Conservation (phyloP, 2,113 vertebrate genomes). For the Helogale parvula region DNA sequence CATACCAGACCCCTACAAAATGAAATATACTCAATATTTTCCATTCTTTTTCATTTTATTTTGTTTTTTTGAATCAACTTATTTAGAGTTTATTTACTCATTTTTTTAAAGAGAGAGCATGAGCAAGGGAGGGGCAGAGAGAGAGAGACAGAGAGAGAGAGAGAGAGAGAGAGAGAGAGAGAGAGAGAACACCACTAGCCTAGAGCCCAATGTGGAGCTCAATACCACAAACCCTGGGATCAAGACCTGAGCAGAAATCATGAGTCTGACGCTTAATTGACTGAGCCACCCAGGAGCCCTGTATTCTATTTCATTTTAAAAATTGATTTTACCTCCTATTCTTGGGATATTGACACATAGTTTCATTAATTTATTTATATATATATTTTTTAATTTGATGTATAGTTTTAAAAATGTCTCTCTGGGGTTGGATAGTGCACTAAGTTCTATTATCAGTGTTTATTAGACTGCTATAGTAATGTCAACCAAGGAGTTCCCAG, state of each 20-base stretch:
- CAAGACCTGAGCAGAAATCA: no score
- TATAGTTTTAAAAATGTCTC: conserved; percentile 2
- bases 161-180: no score
- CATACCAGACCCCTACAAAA: background rate
- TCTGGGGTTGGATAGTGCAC: background rate
- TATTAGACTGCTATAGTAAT: background rate
- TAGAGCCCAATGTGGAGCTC: no score
- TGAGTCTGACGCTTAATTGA: no score
- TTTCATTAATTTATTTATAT: background rate
- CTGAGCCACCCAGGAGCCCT: no score
- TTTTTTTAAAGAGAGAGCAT: no score
- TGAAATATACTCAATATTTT: background rate
- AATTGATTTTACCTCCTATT: background rate
- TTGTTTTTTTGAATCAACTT: no score
- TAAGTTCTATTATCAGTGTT: background rate
- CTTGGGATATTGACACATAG: background rate
- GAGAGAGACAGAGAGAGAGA: no score
- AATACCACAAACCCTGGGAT: no score
- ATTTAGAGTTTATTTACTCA: no score
- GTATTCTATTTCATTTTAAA: conserved; percentile 32
- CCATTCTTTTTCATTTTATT: conserved; percentile 23
- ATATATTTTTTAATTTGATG: background rate
- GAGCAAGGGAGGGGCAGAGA: no score
- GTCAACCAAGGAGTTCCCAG: background rate
- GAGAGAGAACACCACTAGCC: no score